Conservation (phyloP, 2,113 vertebrate genomes). For the Elanus axillaris region DNA sequence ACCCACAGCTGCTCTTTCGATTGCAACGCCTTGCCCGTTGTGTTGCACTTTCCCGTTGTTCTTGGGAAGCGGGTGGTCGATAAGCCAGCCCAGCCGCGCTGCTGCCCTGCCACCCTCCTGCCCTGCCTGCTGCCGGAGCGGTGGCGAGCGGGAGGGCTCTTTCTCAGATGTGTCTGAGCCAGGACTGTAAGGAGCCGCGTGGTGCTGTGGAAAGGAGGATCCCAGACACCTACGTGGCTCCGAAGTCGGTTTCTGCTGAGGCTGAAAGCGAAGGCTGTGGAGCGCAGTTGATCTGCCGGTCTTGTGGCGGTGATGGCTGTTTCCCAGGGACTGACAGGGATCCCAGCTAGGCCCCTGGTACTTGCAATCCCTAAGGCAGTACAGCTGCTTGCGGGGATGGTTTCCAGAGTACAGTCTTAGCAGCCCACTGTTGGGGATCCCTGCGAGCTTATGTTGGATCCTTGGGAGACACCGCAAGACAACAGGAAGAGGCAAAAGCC, state of each 20-base stretch:
- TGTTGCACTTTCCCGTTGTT: background rate
- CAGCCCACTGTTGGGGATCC: background rate
- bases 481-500: background rate
- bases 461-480: background rate
- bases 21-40: background rate
- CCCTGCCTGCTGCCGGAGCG: background rate
- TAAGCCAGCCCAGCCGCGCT: background rate
- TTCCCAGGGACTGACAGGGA: background rate
- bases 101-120: background rate
- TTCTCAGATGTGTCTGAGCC: accelerated
- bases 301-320: background rate
- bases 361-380: background rate
- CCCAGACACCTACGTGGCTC: background rate
- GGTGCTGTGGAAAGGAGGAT: background rate
- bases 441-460: background rate
- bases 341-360: background rate
- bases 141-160: accelerated
- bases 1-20: background rate
- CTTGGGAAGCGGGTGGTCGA: background rate
- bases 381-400: background rate
- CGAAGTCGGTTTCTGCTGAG: background rate
- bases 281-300: background rate
- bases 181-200: accelerated
- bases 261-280: background rate
- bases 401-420: background rate